Conservation (phyloP, 2,888 invertebrate species). For the Agonopterix alstromeriana region DNA sequence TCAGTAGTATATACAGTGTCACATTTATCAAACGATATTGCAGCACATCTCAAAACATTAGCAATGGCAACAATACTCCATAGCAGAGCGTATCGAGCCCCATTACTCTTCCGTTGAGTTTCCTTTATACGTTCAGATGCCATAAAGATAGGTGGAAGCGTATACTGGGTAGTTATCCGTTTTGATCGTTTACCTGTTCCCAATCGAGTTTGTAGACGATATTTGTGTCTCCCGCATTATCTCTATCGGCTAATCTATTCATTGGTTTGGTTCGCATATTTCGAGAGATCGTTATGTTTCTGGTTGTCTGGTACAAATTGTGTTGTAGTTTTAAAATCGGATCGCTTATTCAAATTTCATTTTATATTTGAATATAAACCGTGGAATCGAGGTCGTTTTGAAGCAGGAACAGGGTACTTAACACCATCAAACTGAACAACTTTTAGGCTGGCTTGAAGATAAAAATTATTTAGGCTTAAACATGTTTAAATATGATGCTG, state of each 20-base stretch:
- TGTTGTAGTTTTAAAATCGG: too few species aligned
- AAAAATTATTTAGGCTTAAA: too few species aligned
- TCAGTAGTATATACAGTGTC: slow-evolving; percentile 20
- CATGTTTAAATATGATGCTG: too few species aligned
- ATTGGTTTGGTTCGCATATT: neutral
- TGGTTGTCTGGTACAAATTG: too few species aligned
- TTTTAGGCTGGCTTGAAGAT: too few species aligned
- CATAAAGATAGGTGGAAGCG: slow-evolving; percentile 58
- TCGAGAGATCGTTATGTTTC: neutral
- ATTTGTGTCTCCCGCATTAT: slow-evolving; percentile 21
- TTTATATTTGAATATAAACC: too few species aligned
- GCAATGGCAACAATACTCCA: slow-evolving; percentile 47
- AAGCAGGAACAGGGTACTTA: too few species aligned
- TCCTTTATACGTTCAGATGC: slow-evolving; percentile 65
- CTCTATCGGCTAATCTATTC: neutral
- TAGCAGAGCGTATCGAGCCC: slow-evolving; percentile 52
- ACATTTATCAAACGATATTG: slow-evolving; percentile 51
- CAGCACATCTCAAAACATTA: slow-evolving; percentile 31
- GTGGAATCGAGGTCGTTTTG: too few species aligned
- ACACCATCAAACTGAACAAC: too few species aligned
- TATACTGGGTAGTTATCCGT: slow-evolving; percentile 43
- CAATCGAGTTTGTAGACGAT: slow-evolving; percentile 43
- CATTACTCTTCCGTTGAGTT: slow-evolving; percentile 61
- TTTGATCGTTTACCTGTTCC: slow-evolving; percentile 53
- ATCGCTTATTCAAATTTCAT: too few species aligned